These are phyloP conservation scores for Tenebrio molitor DNA, from an alignment of 1,140 invertebrate species.

Conservation along the genomic window DNA sequence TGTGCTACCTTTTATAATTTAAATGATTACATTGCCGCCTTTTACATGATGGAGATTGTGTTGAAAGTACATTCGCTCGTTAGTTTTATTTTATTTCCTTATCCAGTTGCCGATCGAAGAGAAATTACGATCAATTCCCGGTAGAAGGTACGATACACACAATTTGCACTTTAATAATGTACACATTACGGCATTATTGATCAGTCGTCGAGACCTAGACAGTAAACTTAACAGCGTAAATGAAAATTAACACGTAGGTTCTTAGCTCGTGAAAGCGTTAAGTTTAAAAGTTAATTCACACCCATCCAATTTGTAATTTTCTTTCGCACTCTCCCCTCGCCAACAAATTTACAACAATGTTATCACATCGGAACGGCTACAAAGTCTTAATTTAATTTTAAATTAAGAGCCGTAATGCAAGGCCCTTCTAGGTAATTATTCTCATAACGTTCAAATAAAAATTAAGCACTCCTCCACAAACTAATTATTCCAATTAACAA, in stretches of 20 bases:
- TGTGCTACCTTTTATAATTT: no score
- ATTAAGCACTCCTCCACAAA: not conserved
- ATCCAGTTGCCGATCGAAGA: not conserved
- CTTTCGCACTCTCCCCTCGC: conserved; percentile 42
- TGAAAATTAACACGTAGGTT: conserved; percentile 31
- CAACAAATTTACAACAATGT: conserved; percentile 45
- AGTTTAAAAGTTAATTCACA: conserved; percentile 33
- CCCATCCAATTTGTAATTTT: conserved; percentile 49
- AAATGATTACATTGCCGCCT: no score
- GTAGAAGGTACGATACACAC: conserved; percentile 4
- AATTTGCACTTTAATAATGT: conserved; percentile 18
- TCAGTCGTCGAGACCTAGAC: conserved; percentile 40
- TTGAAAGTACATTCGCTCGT: no score
- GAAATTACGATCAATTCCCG: not conserved
- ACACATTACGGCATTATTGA: conserved; percentile 42
- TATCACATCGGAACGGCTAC: conserved; percentile 42
- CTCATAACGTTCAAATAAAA: conserved; percentile 13
- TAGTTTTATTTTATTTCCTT: no score
- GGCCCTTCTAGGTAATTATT: conserved; percentile 35
- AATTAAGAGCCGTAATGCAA: conserved; percentile 10
- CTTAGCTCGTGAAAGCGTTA: conserved; percentile 20
- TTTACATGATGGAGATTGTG: no score
- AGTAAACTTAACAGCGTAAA: conserved; percentile 19
- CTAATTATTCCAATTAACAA: conserved; percentile 38
- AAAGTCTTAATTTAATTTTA: conserved; percentile 34